Evolutionary conservation across 2,113 vertebrate species (phyloP), one percentile per base, ranked within the genome.

Genomic region (Dolichallabes microphthalmus): DNA sequence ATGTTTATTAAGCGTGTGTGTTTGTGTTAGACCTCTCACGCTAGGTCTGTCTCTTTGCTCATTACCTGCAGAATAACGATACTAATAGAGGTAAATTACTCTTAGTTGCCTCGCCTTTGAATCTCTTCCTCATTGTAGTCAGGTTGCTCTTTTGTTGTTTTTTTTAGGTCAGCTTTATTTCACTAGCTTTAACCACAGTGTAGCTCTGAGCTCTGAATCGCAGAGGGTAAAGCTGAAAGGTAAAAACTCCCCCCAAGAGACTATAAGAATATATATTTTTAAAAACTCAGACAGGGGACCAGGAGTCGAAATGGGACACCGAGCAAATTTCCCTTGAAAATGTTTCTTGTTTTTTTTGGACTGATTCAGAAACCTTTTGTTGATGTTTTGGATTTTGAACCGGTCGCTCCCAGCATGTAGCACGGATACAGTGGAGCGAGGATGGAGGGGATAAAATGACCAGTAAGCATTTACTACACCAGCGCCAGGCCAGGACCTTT

Each of bases 181-280:
- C 30, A 57, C 32, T 60, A 45, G 66, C 32, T 15, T 17, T 17
- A n/a, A 77, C 73, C 73, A 52, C 60, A 68, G 52, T 53, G 5
- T 27, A 17, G 12, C 45, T 66, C 53, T 68, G 74, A 85, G 50
- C 63, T 19, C 60, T 13, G 74, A 77, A 35, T 20, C 74, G 3
- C 30, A 57, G 14, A 35, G 50, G 68, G 83, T n/a, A 55, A 85
- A 84, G 83, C 73, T 4, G 45, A 14, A 57, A 66, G 50, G 61
- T 85, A 63, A 57, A 80, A 85, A 80, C 63, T 85, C 75, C 73
- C 83, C 74, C 83, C 30, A 63, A 79, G 61, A 52, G 30, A 27
- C 20, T 20, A 69, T 79, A 20, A 58, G 75, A 61, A 78, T 4
- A 39, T 6, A 6, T n/a, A n/a, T n/a, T n/a, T n/a, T n/a, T n/a